Percentiles rank a stretch among this genome's conserved stretches.
Evolutionary conservation across 2,888 invertebrate species (phyloP).

Genomic region (Amorpha juglandis): DNA sequence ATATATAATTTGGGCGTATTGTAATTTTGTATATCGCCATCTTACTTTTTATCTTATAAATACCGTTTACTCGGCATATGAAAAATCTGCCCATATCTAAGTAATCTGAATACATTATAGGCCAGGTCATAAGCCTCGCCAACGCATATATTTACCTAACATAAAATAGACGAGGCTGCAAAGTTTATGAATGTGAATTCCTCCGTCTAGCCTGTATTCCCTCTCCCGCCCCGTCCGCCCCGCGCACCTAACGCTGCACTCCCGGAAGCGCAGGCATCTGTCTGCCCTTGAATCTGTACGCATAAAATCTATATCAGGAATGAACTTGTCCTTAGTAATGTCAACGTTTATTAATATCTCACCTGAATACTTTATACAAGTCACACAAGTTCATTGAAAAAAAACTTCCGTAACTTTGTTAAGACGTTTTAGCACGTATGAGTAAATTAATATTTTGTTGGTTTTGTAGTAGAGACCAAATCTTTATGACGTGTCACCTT

Average conservation of each 20-base stretch:
- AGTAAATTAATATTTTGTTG: no score
- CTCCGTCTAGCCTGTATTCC: not conserved
- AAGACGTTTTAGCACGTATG: no score
- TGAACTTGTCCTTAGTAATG: not conserved
- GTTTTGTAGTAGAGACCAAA: no score
- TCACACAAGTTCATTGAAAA: not conserved
- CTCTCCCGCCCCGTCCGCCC: not conserved
- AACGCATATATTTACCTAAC: slow-evolving; percentile 1
- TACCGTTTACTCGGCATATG: no score
- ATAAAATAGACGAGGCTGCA: not conserved
- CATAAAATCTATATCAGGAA: not conserved
- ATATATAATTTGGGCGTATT: no score
- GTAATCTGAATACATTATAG: no score
- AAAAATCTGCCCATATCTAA: no score
- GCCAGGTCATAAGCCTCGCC: no score
- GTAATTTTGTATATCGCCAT: no score
- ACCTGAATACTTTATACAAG: not conserved
- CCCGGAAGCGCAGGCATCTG: not conserved
- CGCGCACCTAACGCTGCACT: not conserved
- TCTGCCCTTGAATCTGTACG: not conserved
- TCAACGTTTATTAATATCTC: not conserved
- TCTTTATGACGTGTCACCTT: no score
- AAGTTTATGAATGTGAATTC: slow-evolving; percentile 4
- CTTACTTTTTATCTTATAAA: no score
- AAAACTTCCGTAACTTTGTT: not conserved